Evolutionary conservation across 2,113 vertebrate genomes (phyloP).

Genomic region (Peromyscus leucopus): DNA sequence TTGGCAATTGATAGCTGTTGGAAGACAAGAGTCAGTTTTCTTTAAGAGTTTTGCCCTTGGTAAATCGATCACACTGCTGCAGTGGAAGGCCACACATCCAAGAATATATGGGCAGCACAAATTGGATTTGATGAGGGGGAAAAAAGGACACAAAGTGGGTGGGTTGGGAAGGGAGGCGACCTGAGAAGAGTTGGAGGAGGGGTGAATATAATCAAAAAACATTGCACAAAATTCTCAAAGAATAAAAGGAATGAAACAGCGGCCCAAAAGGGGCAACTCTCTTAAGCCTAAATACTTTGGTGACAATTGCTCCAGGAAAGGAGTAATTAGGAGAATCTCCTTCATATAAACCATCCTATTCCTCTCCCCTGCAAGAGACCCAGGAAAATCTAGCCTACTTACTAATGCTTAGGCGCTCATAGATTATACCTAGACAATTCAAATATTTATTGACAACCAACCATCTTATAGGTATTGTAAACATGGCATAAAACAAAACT

Average conservation of each 20-base stretch:
- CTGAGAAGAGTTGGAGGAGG: background rate
- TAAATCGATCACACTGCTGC: background rate
- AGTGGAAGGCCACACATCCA: background rate
- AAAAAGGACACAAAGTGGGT: background rate
- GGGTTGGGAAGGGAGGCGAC: background rate
- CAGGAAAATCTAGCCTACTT: conserved; percentile 41
- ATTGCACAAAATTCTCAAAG: background rate
- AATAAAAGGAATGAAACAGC: background rate
- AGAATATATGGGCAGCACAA: background rate
- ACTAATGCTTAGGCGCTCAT: background rate
- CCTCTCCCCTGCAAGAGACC: background rate
- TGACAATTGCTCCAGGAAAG: background rate
- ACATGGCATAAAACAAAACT: conserved; percentile 8
- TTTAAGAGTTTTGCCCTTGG: background rate
- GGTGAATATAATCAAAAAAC: background rate
- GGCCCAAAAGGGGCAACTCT: background rate
- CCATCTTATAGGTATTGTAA: background rate
- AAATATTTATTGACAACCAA: conserved; percentile 52
- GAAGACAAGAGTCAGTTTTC: background rate
- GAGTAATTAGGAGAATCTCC: background rate
- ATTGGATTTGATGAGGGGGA: background rate
- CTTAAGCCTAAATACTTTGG: conserved; percentile 22
- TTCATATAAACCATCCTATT: conserved; percentile 15
- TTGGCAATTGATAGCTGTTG: background rate
- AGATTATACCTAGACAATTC: conserved; percentile 21